A percentile compares a stretch with the other conserved stretches of the same genome.
Evolutionary conservation across 2,797 vertebrate species (phyloP).

Genomic region (Nothura maculosa): DNA sequence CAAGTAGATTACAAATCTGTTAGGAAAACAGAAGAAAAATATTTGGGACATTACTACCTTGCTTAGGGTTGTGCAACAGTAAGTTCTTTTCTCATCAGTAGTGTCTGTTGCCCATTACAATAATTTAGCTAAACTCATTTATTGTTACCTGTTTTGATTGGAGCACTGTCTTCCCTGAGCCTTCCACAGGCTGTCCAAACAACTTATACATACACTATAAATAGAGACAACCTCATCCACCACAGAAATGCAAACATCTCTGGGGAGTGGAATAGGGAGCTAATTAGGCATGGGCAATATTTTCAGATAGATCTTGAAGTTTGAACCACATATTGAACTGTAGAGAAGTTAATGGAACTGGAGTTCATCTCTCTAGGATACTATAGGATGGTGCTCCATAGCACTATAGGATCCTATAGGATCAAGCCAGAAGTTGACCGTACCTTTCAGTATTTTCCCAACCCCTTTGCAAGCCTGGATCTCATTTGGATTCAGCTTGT

Average conservation of each 20-base stretch:
- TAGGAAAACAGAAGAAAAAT: not conserved
- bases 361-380: not conserved
- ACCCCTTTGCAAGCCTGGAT: not conserved
- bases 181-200: not conserved
- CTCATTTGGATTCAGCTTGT: not conserved
- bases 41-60: not conserved
- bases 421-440: not conserved
- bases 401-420: too few relatives aligned
- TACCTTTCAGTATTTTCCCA: not conserved
- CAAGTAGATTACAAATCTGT: not conserved
- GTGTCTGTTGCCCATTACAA: not conserved
- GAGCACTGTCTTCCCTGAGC: not conserved
- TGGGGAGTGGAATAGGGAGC: not conserved
- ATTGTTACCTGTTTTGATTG: not conserved
- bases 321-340: not conserved
- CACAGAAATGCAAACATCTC: not conserved
- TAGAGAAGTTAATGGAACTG: not conserved
- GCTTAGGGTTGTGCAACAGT: not conserved
- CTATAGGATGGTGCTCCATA: not conserved
- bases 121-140: not conserved
- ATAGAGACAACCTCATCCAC: not conserved
- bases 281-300: not conserved
- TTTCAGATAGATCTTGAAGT: not conserved
- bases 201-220: not conserved
- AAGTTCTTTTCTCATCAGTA: not conserved